These are phyloP conservation scores for Synodontis membranacea DNA, from an alignment of 2,113 vertebrate species.

Conservation along the genomic window DNA sequence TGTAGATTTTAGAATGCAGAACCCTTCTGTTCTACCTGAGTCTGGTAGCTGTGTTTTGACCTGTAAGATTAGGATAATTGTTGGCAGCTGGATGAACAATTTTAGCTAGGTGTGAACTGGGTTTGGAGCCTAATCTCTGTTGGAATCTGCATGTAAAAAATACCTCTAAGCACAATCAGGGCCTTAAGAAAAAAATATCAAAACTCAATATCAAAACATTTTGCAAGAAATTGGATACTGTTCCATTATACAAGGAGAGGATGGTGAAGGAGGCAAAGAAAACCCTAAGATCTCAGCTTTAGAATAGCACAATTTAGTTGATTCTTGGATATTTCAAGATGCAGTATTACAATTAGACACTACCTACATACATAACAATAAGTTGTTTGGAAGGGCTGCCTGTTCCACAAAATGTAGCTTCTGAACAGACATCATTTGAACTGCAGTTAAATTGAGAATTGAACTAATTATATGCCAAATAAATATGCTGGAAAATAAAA, in stretches of 20 bases:
- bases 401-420: neutral
- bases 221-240: neutral
- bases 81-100: neutral
- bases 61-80: neutral
- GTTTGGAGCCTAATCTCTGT: neutral
- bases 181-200: neutral
- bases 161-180: neutral
- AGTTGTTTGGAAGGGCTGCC: neutral
- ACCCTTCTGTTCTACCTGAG: neutral
- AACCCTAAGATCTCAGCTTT: neutral
- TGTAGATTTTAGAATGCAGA: neutral
- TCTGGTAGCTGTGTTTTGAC: neutral
- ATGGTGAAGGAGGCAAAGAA: neutral
- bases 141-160: neutral
- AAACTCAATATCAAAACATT: neutral
- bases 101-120: neutral
- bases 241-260: neutral
- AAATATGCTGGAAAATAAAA: too few relatives aligned
- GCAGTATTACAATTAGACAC: neutral
- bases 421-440: neutral
- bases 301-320: too few relatives aligned
- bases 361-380: neutral
- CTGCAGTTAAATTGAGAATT: neutral
- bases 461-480: too few relatives aligned
- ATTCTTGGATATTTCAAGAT: neutral